Evolutionary conservation across 1,140 invertebrate genomes (phyloP).

Genomic region (Caenorhabditis briggsae): DNA sequence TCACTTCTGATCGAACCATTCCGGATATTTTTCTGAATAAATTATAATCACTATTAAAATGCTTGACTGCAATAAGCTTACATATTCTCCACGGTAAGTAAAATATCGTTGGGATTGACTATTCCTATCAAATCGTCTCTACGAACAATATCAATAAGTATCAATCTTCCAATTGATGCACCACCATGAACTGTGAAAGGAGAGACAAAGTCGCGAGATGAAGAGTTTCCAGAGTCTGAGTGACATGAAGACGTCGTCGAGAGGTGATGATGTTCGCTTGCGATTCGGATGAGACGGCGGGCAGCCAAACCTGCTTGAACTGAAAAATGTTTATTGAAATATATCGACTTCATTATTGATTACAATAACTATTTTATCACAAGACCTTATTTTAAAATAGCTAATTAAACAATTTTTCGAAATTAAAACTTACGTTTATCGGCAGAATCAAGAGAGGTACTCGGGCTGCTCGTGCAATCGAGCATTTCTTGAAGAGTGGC

Average conservation of each 20-base stretch:
- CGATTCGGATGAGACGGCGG: constrained; percentile 23
- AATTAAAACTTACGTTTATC: constrained; percentile 23
- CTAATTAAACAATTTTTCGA: no score
- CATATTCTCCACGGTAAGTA: constrained; percentile 52
- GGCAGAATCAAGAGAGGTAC: constrained; percentile 38
- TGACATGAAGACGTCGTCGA: constrained; percentile 40
- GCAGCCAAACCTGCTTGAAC: not conserved
- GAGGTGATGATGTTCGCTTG: constrained; percentile 43
- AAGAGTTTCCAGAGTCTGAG: constrained; percentile 44
- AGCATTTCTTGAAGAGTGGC: constrained; percentile 53
- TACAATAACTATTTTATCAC: not conserved
- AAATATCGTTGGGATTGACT: constrained; percentile 45
- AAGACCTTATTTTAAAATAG: not conserved
- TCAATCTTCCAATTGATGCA: constrained; percentile 55
- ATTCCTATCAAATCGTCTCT: constrained; percentile 60
- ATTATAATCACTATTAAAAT: not conserved
- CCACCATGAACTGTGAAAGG: constrained; percentile 60
- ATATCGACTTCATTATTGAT: not conserved
- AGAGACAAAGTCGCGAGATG: constrained; percentile 8
- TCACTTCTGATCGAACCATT: constrained; percentile 59
- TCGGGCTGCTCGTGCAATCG: constrained; percentile 50
- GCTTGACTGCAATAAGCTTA: constrained; percentile 2
- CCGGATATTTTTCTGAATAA: constrained; percentile 55
- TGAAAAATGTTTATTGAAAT: not conserved
- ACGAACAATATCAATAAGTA: constrained; percentile 55